Evolutionary conservation across 2,113 vertebrate genomes (phyloP).

Genomic region (Osmerus mordax): DNA sequence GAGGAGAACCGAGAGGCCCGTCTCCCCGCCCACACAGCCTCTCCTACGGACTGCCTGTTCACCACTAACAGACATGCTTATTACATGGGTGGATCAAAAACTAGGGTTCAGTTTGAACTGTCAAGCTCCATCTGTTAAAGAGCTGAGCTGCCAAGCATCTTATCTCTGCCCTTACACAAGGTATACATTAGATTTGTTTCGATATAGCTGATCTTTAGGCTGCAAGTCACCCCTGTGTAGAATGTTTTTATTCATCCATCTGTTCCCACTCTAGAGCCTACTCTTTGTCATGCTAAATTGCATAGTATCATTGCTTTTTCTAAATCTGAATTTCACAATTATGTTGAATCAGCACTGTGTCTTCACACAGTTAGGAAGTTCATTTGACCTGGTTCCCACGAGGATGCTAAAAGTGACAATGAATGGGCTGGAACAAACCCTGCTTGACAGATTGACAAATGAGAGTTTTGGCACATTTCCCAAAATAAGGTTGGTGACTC

Average conservation of each 20-base stretch:
- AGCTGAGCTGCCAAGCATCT: too few species aligned
- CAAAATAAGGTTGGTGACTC: slow-evolving; percentile 11
- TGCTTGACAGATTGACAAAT: slow-evolving; percentile 32
- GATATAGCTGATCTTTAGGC: too few species aligned
- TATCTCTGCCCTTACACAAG: too few species aligned
- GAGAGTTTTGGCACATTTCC: background rate
- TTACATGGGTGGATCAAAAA: slow-evolving; percentile 24
- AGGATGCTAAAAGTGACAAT: slow-evolving; percentile 11
- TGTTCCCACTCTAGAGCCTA: background rate
- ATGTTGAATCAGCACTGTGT: background rate
- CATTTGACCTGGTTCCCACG: slow-evolving; percentile 19
- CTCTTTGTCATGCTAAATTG: slow-evolving; percentile 12
- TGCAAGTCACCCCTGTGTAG: too few species aligned
- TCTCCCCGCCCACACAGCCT: slow-evolving; percentile 5
- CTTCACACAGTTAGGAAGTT: background rate
- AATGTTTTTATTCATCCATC: background rate
- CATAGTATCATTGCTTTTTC: background rate
- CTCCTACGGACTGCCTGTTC: slow-evolving; percentile 12
- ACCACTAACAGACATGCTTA: slow-evolving; percentile 9
- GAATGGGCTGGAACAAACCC: slow-evolving; percentile 11
- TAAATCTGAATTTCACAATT: background rate
- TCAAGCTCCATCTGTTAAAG: too few species aligned
- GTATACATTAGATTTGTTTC: too few species aligned
- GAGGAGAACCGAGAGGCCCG: background rate
- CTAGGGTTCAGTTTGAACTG: slow-evolving; percentile 7